Evolutionary conservation across 2,888 invertebrate species (phyloP).

Genomic region (Acheta domesticus): DNA sequence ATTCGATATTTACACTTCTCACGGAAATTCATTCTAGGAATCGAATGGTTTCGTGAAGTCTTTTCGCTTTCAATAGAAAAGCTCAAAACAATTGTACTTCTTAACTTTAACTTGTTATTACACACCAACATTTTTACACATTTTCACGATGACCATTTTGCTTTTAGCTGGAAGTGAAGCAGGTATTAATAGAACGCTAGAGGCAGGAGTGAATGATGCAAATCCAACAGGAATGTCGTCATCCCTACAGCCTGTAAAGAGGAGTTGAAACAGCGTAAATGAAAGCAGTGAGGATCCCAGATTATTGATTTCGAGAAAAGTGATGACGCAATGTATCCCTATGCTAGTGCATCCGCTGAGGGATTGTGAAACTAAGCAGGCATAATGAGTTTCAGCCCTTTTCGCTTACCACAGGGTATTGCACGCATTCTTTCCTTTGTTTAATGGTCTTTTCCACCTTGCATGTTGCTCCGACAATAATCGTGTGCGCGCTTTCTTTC

Average conservation of each 20-base stretch:
- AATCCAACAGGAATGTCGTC: not conserved
- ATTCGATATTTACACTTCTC: no score
- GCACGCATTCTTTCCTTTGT: not conserved
- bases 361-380: not conserved
- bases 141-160: no score
- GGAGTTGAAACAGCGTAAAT: not conserved
- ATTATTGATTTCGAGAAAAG: conserved; percentile 3
- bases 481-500: not conserved
- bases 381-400: not conserved
- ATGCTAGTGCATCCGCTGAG: not conserved
- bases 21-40: no score
- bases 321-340: not conserved
- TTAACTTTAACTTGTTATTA: no score
- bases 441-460: not conserved
- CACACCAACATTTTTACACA: no score
- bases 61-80: no score
- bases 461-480: not conserved
- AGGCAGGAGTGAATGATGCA: not conserved
- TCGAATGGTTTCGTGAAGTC: no score
- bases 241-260: not conserved
- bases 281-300: not conserved
- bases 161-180: no score
- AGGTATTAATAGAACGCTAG: no score
- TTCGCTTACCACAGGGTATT: not conserved
- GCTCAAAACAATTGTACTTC: no score